Conservation (phyloP, 2,888 invertebrate species). For the Nemotelus nigrinus region DNA sequence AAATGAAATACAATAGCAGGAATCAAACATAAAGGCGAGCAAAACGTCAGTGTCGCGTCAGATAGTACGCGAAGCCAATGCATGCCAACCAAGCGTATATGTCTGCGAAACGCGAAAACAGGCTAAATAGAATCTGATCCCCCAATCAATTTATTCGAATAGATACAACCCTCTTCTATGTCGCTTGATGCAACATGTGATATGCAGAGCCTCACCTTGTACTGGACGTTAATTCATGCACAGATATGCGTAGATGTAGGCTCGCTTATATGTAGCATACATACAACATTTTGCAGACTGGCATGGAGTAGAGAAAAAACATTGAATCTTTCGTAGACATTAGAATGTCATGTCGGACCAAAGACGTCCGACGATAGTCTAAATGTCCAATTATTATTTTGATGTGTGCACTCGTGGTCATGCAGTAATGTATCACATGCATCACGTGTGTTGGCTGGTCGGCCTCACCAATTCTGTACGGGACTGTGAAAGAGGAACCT, state of each 20-base stretch:
- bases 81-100: conserved; percentile 11
- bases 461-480: neutral
- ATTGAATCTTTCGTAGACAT: conserved; percentile 25
- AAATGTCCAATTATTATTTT: conserved; percentile 1
- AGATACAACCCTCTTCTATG: conserved; percentile 24
- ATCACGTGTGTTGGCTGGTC: neutral
- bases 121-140: conserved; percentile 21
- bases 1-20: conserved; percentile 24
- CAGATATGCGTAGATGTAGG: neutral
- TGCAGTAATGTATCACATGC: neutral
- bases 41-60: conserved; percentile 13
- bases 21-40: conserved; percentile 37
- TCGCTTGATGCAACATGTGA: conserved; percentile 27
- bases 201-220: conserved; percentile 18
- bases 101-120: neutral
- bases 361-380: conserved; percentile 17
- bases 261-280: neutral
- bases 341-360: conserved; percentile 26
- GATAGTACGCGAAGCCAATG: neutral
- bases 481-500: neutral
- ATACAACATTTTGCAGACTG: neutral
- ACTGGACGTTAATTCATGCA: neutral
- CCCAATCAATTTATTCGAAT: conserved; percentile 27
- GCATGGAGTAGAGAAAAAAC: neutral
- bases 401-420: neutral